These are phyloP conservation scores for Solea senegalensis DNA, from an alignment of 2,113 vertebrate genomes.

Conservation along the genomic window DNA sequence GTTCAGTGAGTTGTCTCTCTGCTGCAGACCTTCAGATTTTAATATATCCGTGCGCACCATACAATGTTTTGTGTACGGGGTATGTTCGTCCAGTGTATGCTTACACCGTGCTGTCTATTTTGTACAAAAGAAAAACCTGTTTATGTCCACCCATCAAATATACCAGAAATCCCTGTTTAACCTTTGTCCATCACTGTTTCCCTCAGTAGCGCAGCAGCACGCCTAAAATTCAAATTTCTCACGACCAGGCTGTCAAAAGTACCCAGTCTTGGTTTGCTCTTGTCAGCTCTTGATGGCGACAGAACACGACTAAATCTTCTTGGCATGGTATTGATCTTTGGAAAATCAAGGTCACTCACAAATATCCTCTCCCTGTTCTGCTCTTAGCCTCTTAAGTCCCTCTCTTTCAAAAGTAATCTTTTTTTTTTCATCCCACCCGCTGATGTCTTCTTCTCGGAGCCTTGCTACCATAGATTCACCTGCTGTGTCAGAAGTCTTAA, in stretches of 20 bases:
- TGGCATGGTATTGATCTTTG: slow-evolving; percentile 53
- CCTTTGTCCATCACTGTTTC: neutral
- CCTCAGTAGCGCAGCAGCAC: neutral
- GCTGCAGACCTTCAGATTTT: slow-evolving; percentile 3
- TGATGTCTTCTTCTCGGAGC: slow-evolving; percentile 19
- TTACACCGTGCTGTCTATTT: too few species aligned
- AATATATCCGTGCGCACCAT: neutral
- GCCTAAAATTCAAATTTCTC: neutral
- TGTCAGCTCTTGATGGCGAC: slow-evolving; percentile 26
- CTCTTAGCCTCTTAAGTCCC: slow-evolving; percentile 43
- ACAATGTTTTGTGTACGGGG: neutral
- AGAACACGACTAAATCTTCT: slow-evolving; percentile 55
- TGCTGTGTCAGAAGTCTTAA: slow-evolving; percentile 55
- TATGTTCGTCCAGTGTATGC: too few species aligned
- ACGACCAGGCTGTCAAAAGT: neutral
- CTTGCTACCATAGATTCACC: slow-evolving; percentile 32
- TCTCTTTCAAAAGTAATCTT: slow-evolving; percentile 15
- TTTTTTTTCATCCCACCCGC: slow-evolving; percentile 23
- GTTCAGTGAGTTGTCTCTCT: slow-evolving; percentile 1
- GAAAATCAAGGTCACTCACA: slow-evolving; percentile 62
- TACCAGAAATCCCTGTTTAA: neutral
- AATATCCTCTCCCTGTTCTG: slow-evolving; percentile 38
- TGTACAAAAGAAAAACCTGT: neutral
- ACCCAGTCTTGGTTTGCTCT: slow-evolving; percentile 15
- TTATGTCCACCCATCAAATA: slow-evolving; percentile 1